A percentile compares a stretch with the other conserved stretches of the same genome.
phyloP scores from a whole-genome alignment of 2,888 invertebrate genomes.

The Sericinus montela region DNA sequence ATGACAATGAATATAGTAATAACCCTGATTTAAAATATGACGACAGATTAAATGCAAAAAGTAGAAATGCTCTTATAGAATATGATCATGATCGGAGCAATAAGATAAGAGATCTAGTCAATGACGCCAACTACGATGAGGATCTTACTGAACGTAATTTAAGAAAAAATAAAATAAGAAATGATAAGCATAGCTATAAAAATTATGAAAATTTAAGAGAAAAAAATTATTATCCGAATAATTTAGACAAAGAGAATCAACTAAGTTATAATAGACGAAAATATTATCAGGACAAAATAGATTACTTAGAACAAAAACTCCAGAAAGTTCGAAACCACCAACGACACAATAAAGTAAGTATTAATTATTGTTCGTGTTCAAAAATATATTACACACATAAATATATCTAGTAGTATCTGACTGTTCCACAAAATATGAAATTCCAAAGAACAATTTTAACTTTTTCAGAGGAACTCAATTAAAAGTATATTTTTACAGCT shows the following conservation, averaged over 20 bases:
- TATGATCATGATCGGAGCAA: background rate
- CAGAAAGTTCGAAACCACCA: constrained; percentile 24
- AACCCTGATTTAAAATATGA: constrained; percentile 4
- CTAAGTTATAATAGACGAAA: constrained; percentile 45
- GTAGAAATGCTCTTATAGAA: constrained; percentile 8
- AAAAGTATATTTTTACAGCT: constrained; percentile 17
- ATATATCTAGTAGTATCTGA: too few species aligned
- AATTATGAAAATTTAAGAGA: constrained; percentile 14
- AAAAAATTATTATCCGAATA: constrained; percentile 17
- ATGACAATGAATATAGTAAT: constrained; percentile 8
- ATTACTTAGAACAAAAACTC: constrained; percentile 43
- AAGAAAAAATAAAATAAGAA: constrained; percentile 1
- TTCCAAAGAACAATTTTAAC: too few species aligned
- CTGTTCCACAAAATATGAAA: too few species aligned
- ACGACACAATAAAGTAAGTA: constrained; percentile 27
- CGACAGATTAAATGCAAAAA: constrained; percentile 3
- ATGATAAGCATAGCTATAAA: constrained; percentile 10
- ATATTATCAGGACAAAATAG: constrained; percentile 54
- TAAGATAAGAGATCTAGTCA: constrained; percentile 1
- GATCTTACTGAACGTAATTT: constrained; percentile 1
- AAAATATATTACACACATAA: too few species aligned
- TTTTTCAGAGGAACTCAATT: too few species aligned
- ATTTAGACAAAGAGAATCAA: constrained; percentile 27
- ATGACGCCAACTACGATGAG: background rate
- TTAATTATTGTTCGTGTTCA: background rate